These are phyloP conservation scores for Oncorhynchus clarkii DNA, from an alignment of 2,113 vertebrate genomes.

Conservation along the genomic window DNA sequence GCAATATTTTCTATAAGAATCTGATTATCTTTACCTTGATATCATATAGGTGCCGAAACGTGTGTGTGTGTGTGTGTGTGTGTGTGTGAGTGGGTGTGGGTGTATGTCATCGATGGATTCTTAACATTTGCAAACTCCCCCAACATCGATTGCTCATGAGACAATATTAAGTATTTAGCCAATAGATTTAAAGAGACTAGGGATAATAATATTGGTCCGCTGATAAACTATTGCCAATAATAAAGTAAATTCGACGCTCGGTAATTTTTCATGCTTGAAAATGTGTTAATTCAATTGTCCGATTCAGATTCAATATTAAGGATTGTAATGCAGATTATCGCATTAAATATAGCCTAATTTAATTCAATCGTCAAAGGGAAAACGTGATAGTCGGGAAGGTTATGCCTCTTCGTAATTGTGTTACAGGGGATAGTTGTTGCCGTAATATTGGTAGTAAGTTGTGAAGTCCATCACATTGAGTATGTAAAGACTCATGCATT, in stretches of 20 bases:
- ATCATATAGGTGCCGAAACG: too few species aligned
- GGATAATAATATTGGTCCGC: too few species aligned
- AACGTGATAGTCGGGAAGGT: conserved; percentile 56
- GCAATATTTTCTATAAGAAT: too few species aligned
- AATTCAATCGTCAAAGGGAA: conserved; percentile 61
- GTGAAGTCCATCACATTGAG: conserved; percentile 25
- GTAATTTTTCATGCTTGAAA: conserved; percentile 54
- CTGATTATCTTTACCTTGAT: too few species aligned
- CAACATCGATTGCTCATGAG: too few species aligned
- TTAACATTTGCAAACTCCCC: too few species aligned
- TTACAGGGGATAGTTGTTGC: conserved; percentile 40
- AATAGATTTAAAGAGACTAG: too few species aligned
- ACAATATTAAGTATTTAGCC: too few species aligned
- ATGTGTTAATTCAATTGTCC: conserved; percentile 72
- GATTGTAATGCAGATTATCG: conserved; percentile 74
- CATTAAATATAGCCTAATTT: conserved; percentile 69
- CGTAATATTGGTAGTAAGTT: conserved; percentile 31
- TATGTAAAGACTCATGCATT: conserved; percentile 23
- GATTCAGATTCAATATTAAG: conserved; percentile 57
- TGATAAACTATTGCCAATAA: neutral
- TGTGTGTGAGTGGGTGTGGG: too few species aligned
- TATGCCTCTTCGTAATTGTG: conserved; percentile 54
- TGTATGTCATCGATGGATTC: too few species aligned
- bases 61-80: too few species aligned
- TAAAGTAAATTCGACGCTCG: conserved; percentile 22